Base-by-base conservation (phyloP, 2,113 vertebrate species). In the Stigmatopora argus region DNA sequence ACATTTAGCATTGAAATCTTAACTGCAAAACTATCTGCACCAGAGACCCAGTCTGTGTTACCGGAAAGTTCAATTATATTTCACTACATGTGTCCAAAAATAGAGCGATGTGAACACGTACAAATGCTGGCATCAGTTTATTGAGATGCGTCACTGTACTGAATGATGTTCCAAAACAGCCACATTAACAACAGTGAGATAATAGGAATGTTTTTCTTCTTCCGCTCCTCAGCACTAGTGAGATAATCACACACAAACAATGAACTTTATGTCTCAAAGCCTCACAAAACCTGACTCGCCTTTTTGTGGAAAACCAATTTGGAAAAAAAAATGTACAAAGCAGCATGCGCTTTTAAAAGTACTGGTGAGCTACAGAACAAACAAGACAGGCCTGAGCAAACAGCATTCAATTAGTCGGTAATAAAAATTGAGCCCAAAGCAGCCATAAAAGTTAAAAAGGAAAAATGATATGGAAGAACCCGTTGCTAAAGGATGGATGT, bases 231-330 rank as follows among this genome's bases (percentile, higher is more conserved):
- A 79, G 67, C 57, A 65, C 68, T 41, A 59, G 46, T 31, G 14
- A 70, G 71, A 79, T 82, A 69, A 83, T 74, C 65, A 74, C 23
- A 82, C 77, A 78, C 77, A 77, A 76, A 69, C 73, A 69, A 3
- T 65, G 69, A 41, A 67, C 69, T 57, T 23, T 48, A 14, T 67
- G 71, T 70, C 38, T 38, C 48, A n/a, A 4, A 62, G 65, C 56
- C 66, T 60, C 69, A 65, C 65, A 66, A 70, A 74, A 73, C 67
- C 69, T 41, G 44, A 67, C 62, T 77, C 72, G 63, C 18, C 56
- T 45, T 57, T 41, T 48, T 15, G 66, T 67, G 61, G 53, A 77
- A 82, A 76, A 63, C 51, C 66, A 26, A 17, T 12, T 72, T 6
- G 1, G 66, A 67, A 34, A 65, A 74, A 52, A 66, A 9, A 64